A percentile compares a stretch with the other conserved stretches of the same genome.
These are phyloP conservation scores for Harmothoe impar DNA, from an alignment of 2,888 invertebrate genomes.

Conservation along the genomic window DNA sequence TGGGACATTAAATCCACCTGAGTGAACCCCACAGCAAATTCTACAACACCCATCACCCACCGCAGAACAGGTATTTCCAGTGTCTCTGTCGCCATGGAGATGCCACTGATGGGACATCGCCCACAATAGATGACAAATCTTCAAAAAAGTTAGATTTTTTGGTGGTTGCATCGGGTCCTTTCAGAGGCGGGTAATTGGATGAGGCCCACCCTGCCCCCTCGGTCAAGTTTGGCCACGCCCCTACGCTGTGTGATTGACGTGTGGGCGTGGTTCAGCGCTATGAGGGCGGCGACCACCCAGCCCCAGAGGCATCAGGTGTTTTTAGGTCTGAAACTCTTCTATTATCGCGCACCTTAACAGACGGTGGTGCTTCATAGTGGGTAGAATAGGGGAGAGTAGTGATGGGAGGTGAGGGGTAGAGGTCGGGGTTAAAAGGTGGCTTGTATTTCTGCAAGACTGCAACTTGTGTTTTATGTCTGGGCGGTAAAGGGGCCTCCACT, in stretches of 20 bases:
- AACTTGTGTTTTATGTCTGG: background rate
- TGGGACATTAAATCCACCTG: background rate
- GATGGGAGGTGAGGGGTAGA: background rate
- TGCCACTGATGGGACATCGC: background rate
- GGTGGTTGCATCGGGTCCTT: background rate
- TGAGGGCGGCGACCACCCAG: constrained; percentile 2
- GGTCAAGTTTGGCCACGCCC: constrained; percentile 16
- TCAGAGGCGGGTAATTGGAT: background rate
- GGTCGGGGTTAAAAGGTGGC: background rate
- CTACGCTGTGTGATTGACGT: background rate
- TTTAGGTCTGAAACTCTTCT: background rate
- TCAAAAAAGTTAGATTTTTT: background rate
- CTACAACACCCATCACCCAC: background rate
- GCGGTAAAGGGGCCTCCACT: background rate
- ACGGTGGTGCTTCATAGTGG: background rate
- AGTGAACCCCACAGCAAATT: background rate
- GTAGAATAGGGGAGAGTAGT: background rate
- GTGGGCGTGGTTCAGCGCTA: background rate
- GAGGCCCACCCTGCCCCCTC: background rate
- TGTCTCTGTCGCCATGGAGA: background rate
- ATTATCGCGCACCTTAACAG: background rate
- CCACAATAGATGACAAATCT: background rate
- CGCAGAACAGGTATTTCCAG: background rate
- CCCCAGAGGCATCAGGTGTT: background rate
- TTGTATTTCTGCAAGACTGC: background rate